phyloP scores from a whole-genome alignment of 2,113 vertebrate genomes.

The Eptesicus fuscus region DNA sequence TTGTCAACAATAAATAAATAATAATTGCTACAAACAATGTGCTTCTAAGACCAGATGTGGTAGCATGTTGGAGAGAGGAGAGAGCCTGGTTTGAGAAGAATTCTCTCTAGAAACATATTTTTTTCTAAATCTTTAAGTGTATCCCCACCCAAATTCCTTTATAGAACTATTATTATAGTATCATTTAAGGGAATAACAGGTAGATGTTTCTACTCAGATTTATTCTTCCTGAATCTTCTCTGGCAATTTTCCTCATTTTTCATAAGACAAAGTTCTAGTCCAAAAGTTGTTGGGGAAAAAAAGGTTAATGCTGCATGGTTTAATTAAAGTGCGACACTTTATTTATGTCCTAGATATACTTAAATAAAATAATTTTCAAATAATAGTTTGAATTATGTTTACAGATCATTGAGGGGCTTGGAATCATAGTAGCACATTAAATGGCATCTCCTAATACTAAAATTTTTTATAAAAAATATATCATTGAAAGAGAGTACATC shows the following conservation, averaged over 20 bases:
- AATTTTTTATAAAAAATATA: not conserved
- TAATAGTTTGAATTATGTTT: not conserved
- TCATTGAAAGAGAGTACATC: not conserved
- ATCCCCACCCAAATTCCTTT: not conserved
- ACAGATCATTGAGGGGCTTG: not conserved
- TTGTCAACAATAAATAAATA: not conserved
- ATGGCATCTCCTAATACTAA: not conserved
- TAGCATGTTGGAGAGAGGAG: not conserved
- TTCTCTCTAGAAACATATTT: not conserved
- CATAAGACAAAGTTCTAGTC: not conserved
- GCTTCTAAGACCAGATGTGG: not conserved
- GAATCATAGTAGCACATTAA: not conserved
- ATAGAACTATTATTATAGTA: not conserved
- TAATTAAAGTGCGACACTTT: not conserved
- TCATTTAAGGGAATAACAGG: not conserved
- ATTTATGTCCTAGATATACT: not conserved
- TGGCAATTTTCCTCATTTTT: constrained; percentile 29
- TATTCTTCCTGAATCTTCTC: constrained; percentile 3
- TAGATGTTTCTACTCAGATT: constrained; percentile 21
- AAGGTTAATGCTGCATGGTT: not conserved
- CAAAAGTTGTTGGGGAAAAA: not conserved
- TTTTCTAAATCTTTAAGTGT: not conserved
- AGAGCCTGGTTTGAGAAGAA: not conserved
- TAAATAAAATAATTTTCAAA: not conserved
- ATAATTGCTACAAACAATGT: not conserved